phyloP scores from a whole-genome alignment of 1,140 invertebrate species.

The Agrilus planipennis region DNA sequence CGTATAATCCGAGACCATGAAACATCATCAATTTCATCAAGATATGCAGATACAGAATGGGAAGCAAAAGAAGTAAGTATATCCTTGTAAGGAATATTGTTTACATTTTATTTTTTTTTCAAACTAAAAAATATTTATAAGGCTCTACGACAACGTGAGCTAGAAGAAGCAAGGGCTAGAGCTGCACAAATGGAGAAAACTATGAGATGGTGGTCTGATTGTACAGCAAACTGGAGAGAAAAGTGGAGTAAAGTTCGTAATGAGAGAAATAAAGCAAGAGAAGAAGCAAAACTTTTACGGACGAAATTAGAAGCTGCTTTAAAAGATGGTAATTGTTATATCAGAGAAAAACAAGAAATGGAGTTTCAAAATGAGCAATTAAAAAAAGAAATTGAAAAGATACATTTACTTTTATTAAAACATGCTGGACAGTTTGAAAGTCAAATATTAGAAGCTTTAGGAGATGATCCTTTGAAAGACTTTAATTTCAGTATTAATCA shows the following conservation, averaged over 20 bases:
- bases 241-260: slow-evolving; percentile 91
- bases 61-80: slow-evolving; percentile 50
- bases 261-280: slow-evolving; percentile 75
- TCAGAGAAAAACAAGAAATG: slow-evolving; percentile 69
- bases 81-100: not conserved
- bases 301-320: slow-evolving; percentile 63
- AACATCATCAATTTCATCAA: slow-evolving; percentile 36
- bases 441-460: slow-evolving; percentile 36
- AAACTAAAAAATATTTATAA: slow-evolving; percentile 19
- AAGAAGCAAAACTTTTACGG: slow-evolving; percentile 72
- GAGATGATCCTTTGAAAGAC: slow-evolving; percentile 35
- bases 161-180: slow-evolving; percentile 80
- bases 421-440: slow-evolving; percentile 53
- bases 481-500: slow-evolving; percentile 31
- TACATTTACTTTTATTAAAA: slow-evolving; percentile 53
- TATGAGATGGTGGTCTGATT: slow-evolving; percentile 95
- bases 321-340: slow-evolving; percentile 64
- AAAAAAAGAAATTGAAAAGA: slow-evolving; percentile 67
- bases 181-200: slow-evolving; percentile 98
- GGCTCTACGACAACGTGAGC: slow-evolving; percentile 61
- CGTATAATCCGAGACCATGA: slow-evolving; percentile 40
- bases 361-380: slow-evolving; percentile 69
- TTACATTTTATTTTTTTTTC: too few species aligned
- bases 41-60: slow-evolving; percentile 52
- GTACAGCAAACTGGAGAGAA: slow-evolving; percentile 83